Conservation (phyloP, 2,113 vertebrate genomes). For the Garra rufa region DNA sequence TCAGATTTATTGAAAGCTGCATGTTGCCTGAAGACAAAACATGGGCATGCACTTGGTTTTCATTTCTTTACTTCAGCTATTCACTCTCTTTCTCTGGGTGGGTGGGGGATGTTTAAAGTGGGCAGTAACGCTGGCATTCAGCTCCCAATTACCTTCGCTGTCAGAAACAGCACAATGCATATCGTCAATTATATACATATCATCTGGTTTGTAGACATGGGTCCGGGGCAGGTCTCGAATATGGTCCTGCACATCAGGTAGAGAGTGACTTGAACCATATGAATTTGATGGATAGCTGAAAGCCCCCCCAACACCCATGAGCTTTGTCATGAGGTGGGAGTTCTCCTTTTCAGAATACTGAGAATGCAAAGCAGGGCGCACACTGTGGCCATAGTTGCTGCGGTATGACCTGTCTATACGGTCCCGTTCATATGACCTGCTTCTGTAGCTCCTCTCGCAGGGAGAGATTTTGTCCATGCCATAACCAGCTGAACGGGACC, state of each 20-base stretch:
- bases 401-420: slow-evolving; percentile 80
- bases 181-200: slow-evolving; percentile 97
- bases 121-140: slow-evolving; percentile 78
- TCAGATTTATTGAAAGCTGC: slow-evolving; percentile 73
- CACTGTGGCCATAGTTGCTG: slow-evolving; percentile 77
- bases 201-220: slow-evolving; percentile 93
- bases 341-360: slow-evolving; percentile 95
- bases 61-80: slow-evolving; percentile 68
- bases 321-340: slow-evolving; percentile 84
- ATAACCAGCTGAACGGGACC: slow-evolving; percentile 87
- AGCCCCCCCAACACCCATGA: slow-evolving; percentile 80
- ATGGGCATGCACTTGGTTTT: slow-evolving; percentile 76
- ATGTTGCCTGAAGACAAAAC: slow-evolving; percentile 68
- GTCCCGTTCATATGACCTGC: slow-evolving; percentile 91
- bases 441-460: slow-evolving; percentile 82
- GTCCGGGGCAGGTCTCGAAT: slow-evolving; percentile 92
- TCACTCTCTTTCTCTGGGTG: slow-evolving; percentile 75
- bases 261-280: slow-evolving; percentile 98
- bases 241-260: slow-evolving; percentile 98
- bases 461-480: slow-evolving; percentile 88
- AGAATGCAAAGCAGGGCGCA: slow-evolving; percentile 83
- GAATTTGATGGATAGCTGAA: slow-evolving; percentile 84
- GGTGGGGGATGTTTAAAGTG: slow-evolving; percentile 80
- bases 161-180: slow-evolving; percentile 98
- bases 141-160: slow-evolving; percentile 97